A percentile compares a stretch with the other conserved stretches of the same genome.
phyloP scores from a whole-genome alignment of 2,797 vertebrate genomes.

The Calcarius lapponicus region DNA sequence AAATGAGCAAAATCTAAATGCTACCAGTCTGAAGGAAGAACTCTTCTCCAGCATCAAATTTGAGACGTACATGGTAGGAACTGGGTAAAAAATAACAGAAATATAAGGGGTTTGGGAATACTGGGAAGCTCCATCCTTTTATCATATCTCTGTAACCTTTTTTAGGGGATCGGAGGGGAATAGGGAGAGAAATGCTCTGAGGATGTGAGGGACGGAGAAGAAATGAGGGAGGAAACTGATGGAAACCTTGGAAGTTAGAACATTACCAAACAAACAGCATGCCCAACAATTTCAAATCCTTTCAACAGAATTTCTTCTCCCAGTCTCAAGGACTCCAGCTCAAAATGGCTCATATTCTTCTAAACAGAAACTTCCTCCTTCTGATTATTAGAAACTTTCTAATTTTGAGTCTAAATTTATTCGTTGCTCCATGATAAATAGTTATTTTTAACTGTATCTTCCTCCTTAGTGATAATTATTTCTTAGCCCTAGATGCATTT shows the following conservation, averaged over 20 bases:
- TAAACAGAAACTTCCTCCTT: not conserved
- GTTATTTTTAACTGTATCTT: not conserved
- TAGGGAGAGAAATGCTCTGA: rapidly evolving
- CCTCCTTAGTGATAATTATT: not conserved
- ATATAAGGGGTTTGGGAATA: not conserved
- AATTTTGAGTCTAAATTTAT: not conserved
- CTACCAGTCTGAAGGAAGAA: not conserved
- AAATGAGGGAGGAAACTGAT: rapidly evolving
- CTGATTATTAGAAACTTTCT: not conserved
- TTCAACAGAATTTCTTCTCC: not conserved
- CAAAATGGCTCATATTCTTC: not conserved
- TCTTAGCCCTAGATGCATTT: not conserved
- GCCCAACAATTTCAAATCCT: not conserved
- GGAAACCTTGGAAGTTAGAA: not conserved
- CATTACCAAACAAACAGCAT: not conserved
- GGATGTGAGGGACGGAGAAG: not conserved
- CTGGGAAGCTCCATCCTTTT: not conserved
- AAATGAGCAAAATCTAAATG: not conserved
- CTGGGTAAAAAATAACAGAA: not conserved
- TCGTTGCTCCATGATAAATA: not conserved
- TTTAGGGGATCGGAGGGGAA: not conserved
- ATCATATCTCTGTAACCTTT: not conserved
- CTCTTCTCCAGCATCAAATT: not conserved
- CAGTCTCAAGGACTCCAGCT: not conserved
- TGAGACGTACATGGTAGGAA: not conserved